phyloP scores from a whole-genome alignment of 2,113 vertebrate genomes.

The Marmota flaviventris region DNA sequence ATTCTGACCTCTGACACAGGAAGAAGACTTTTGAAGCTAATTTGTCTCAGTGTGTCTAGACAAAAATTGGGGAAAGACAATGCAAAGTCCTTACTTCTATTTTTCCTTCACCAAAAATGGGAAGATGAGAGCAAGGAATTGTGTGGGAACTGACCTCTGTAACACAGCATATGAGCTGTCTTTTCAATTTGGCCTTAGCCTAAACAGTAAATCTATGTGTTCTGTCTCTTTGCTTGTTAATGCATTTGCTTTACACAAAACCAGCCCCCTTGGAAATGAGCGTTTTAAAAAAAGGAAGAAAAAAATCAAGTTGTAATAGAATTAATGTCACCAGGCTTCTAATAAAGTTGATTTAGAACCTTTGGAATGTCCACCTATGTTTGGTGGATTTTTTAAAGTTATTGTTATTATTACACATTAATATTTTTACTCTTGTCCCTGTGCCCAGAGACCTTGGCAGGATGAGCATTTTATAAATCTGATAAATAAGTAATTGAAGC shows the following conservation, averaged over 20 bases:
- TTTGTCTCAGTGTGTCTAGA: not conserved
- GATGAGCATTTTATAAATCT: slow-evolving; percentile 73
- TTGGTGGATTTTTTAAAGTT: not conserved
- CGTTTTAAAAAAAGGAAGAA: slow-evolving; percentile 58
- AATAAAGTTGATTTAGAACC: not conserved
- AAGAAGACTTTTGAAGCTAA: not conserved
- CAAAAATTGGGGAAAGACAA: not conserved
- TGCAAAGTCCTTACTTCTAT: not conserved
- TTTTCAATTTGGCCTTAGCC: not conserved
- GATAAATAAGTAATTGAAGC: slow-evolving; percentile 76
- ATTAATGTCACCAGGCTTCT: not conserved
- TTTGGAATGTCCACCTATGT: not conserved
- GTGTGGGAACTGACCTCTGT: not conserved
- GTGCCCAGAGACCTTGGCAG: slow-evolving; percentile 69
- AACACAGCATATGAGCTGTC: not conserved
- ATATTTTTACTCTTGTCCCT: slow-evolving; percentile 63
- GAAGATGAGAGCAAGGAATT: not conserved
- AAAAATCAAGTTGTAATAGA: not conserved
- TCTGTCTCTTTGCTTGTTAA: not conserved
- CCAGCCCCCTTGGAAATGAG: not conserved
- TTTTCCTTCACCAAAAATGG: not conserved
- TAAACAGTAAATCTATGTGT: not conserved
- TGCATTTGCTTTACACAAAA: not conserved
- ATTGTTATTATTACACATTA: slow-evolving; percentile 38
- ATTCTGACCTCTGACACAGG: not conserved